Evolutionary conservation across 1,140 invertebrate genomes (phyloP), one percentile per base, ranked within the genome.

Genomic region (Zaprionus davidi): DNA sequence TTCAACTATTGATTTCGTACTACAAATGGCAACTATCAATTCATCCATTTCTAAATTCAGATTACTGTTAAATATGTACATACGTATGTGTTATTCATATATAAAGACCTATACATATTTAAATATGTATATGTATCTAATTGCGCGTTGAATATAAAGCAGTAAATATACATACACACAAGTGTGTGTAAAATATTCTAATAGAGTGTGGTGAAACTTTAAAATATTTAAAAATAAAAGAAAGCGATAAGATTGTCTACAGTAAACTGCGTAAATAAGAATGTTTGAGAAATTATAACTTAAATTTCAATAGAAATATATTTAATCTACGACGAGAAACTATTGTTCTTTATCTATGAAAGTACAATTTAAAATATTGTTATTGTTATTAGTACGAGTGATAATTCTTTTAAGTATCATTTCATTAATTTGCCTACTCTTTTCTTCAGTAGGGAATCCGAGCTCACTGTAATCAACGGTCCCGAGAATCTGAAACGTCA

Each of bases 381-480:
- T 13, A 15, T 38, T 15, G 36, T 5, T 2, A 44, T n/a, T 17
- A 15, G 38, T 41, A 15, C 5, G 5, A 41, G 5, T 41, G 15
- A 9, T 17, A 44, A n/a, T 44, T 5, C 2, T 9, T 44, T 44
- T n/a, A 44, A 44, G n/a, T 17, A 9, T 17, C 17, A 17, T 46
- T 46, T n/a, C 7, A 46, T 7, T 46, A 46, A 46, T 46, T 17
- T 38, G 0, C 9, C 3, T 53, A 5, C 41, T 31, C 1, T 63
- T 26, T 65, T 72, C 9, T n/a, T 9, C 24, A 26, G 53, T 11
- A 72, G 68, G 15, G 49, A 56, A 55, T 71, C 46, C 56, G 49
- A 65, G 38, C 62, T 65, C 17, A 55, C 20, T 65, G 62, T 36
- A 66, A 59, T 66, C 56, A 36, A 72, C 44, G 62, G 56, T 72